Base-by-base conservation (phyloP, 2,113 vertebrate genomes). In the Sialia sialis region DNA sequence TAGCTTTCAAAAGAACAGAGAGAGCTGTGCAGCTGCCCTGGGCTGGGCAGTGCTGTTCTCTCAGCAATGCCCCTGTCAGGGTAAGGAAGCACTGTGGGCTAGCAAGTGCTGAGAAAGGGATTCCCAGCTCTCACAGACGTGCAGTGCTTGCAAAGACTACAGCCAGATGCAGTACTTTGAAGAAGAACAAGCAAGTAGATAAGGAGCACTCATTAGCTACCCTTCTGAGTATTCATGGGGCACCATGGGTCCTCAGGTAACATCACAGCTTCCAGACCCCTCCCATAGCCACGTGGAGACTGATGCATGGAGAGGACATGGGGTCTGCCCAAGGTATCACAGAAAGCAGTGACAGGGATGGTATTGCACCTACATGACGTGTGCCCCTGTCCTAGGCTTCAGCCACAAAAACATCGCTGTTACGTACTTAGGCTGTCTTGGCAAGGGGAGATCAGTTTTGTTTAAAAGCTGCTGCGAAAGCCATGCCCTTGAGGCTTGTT, bases 81-180 rank as follows among this genome's bases (percentile, higher is more conserved):
- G 12, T 27, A 34, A 66, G 51, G 30, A 63, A 17, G n/a, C 55
- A 30, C 68, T 48, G 27, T 4, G 70, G 64, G 46, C 55, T 30
- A 29, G 60, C 30, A 46, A 85, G 32, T 15, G 39, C 63, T 0
- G 2, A 26, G 26, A 60, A 43, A 66, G 34, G 12, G 38, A 29
- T 29, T 34, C 19, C n/a, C 46, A 46, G 76, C 51, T 89, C 68
- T n/a, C 52, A 46, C 9, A 7, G n/a, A 34, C 6, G n/a, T 48
- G 39, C 78, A 76, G 19, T 0, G 26, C 82, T 69, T 27, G 26
- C 26, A 51, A 0, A 0, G 1, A n/a, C 23, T 1, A 3, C 41
- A 69, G 46, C 7, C 34, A 49, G 46, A 44, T 11, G 10, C 55
- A 39, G 29, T 6, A 11, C 36, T 80, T 6, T 13, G 25, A 68